Evolutionary conservation across 2,113 vertebrate genomes (phyloP).

Genomic region (Procavia capensis): DNA sequence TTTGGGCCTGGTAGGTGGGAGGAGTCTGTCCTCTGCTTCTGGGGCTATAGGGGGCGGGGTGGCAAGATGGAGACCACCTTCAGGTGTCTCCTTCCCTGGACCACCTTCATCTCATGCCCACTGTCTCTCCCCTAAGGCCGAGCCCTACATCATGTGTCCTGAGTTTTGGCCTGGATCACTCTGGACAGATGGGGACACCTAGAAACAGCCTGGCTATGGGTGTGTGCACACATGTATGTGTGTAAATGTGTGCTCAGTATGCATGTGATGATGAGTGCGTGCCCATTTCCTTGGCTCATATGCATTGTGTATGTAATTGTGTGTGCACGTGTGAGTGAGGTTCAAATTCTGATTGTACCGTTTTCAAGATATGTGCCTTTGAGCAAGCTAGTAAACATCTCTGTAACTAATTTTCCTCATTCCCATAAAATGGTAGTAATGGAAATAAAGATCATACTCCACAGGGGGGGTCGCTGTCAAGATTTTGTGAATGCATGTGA

Average conservation of each 20-base stretch:
- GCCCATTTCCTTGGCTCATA: not conserved
- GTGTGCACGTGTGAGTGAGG: not conserved
- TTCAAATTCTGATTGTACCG: not conserved
- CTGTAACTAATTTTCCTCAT: not conserved
- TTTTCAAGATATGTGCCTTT: not conserved
- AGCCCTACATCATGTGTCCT: not conserved
- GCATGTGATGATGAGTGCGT: not conserved
- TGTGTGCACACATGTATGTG: fast-evolving
- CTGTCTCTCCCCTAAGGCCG: not conserved
- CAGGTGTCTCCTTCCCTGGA: not conserved
- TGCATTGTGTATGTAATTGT: not conserved
- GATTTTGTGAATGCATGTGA: not conserved
- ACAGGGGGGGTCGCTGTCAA: not conserved
- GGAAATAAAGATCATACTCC: not conserved
- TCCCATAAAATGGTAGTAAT: not conserved
- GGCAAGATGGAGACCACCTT: not conserved
- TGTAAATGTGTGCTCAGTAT: not conserved
- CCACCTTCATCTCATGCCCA: not conserved
- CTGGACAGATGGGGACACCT: not conserved
- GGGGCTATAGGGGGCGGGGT: no score
- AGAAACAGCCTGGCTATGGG: not conserved
- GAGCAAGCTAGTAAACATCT: not conserved
- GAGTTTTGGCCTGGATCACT: not conserved
- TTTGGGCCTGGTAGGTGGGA: not conserved
- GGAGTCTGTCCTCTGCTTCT: not conserved